Percentiles rank a stretch among this genome's conserved stretches.
These are phyloP conservation scores for Octopus sinensis DNA, from an alignment of 1,140 invertebrate genomes.

Conservation along the genomic window DNA sequence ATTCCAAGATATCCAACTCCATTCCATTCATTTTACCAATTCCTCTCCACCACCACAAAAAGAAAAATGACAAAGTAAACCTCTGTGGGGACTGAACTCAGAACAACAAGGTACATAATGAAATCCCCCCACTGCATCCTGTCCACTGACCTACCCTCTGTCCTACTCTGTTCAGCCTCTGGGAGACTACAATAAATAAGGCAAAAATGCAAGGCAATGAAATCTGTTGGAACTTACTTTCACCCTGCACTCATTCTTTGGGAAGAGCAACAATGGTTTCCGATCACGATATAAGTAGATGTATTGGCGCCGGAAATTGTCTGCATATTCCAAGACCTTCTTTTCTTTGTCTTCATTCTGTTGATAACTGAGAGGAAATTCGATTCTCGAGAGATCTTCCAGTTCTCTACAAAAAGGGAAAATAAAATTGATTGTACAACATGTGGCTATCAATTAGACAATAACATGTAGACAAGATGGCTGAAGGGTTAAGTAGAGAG, in stretches of 20 bases:
- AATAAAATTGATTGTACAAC: not conserved
- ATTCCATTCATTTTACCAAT: not conserved
- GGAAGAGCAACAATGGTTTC: slow-evolving; percentile 72
- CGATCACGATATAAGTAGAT: slow-evolving; percentile 66
- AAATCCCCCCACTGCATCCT: not conserved
- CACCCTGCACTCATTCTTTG: slow-evolving; percentile 75
- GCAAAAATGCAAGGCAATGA: not conserved
- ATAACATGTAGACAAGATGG: not conserved
- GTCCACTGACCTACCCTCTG: not conserved
- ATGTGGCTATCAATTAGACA: not conserved
- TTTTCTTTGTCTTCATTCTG: slow-evolving; percentile 75
- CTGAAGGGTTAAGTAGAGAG: not conserved
- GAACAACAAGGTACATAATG: too few species aligned
- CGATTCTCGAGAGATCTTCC: slow-evolving; percentile 49
- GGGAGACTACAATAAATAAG: not conserved
- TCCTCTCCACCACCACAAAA: not conserved
- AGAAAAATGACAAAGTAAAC: not conserved
- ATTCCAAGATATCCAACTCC: too few species aligned
- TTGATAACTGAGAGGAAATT: slow-evolving; percentile 70
- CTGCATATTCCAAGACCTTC: slow-evolving; percentile 61
- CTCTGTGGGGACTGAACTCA: not conserved
- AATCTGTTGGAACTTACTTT: slow-evolving; percentile 38
- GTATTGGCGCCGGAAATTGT: slow-evolving; percentile 80
- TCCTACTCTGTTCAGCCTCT: not conserved
- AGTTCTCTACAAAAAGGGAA: slow-evolving; percentile 29